Evolutionary conservation across 2,113 vertebrate genomes (phyloP).

Genomic region (Potamarius usumacintae): DNA sequence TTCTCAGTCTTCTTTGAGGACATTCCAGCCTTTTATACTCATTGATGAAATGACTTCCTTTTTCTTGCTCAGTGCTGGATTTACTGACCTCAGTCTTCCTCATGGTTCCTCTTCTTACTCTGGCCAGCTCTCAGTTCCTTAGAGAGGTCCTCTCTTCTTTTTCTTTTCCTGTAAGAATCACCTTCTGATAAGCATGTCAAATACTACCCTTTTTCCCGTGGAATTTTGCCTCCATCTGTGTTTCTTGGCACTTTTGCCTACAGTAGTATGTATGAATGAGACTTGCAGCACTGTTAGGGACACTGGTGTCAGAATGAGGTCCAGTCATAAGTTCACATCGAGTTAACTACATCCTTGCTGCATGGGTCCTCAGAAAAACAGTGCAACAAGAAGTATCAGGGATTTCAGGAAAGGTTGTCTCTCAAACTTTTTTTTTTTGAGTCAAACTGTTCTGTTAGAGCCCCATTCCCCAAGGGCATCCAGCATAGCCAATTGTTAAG

Average conservation of each 20-base stretch:
- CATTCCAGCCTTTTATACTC: neutral
- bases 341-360: neutral
- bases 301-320: neutral
- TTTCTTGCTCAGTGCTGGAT: neutral
- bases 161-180: neutral
- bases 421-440: neutral
- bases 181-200: neutral
- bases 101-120: neutral
- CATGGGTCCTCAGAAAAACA: neutral
- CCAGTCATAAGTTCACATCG: neutral
- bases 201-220: neutral
- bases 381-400: neutral
- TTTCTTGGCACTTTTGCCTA: neutral
- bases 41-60: neutral
- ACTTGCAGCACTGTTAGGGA: conserved; percentile 41
- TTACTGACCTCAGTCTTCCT: conserved; percentile 20
- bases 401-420: neutral
- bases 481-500: neutral
- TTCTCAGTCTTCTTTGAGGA: neutral
- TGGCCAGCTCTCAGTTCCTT: neutral
- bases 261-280: neutral
- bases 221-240: neutral
- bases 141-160: neutral
- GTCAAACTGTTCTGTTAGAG: neutral
- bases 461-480: neutral